A percentile compares a stretch with the other conserved stretches of the same genome.
Conservation (phyloP, 2,113 vertebrate species). For the Heterocephalus glaber region DNA sequence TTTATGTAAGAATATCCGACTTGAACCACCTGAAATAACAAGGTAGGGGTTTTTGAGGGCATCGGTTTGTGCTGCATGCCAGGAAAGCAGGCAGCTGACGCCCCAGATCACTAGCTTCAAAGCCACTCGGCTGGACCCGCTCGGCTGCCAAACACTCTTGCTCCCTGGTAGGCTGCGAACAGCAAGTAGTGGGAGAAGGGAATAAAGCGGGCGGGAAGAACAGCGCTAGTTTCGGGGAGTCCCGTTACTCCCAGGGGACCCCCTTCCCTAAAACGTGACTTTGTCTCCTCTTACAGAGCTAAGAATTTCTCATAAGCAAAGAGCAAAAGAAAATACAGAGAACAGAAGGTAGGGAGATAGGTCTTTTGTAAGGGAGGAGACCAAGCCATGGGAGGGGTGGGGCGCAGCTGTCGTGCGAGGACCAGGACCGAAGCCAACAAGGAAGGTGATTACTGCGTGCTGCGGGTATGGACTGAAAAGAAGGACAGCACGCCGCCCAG, state of each 20-base stretch:
- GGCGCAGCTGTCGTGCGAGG: too few species aligned
- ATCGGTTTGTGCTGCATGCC: conserved; percentile 80
- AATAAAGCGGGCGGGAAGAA: too few species aligned
- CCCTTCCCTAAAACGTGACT: neutral
- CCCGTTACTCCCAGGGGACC: neutral
- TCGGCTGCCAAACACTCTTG: conserved; percentile 36
- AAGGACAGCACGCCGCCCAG: too few species aligned
- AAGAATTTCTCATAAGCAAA: neutral
- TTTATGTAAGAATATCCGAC: conserved; percentile 82
- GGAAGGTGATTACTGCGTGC: too few species aligned
- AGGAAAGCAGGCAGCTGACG: conserved; percentile 78
- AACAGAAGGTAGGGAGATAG: neutral
- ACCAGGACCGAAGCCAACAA: too few species aligned
- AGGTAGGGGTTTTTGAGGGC: conserved; percentile 69
- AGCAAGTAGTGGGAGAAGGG: too few species aligned
- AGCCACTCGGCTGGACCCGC: conserved; percentile 72
- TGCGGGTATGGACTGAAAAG: too few species aligned
- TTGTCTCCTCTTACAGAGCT: neutral
- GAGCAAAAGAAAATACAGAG: neutral
- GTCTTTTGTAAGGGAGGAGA: neutral
- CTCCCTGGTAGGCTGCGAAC: neutral
- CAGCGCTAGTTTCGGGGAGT: too few species aligned
- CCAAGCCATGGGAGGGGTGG: neutral
- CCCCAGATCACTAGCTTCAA: conserved; percentile 80
- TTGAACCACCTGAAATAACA: conserved; percentile 87